Percentiles rank a stretch among this genome's conserved stretches.
Evolutionary conservation across 2,113 vertebrate genomes (phyloP).

Genomic region (Gnathonemus echidnorhynchus): DNA sequence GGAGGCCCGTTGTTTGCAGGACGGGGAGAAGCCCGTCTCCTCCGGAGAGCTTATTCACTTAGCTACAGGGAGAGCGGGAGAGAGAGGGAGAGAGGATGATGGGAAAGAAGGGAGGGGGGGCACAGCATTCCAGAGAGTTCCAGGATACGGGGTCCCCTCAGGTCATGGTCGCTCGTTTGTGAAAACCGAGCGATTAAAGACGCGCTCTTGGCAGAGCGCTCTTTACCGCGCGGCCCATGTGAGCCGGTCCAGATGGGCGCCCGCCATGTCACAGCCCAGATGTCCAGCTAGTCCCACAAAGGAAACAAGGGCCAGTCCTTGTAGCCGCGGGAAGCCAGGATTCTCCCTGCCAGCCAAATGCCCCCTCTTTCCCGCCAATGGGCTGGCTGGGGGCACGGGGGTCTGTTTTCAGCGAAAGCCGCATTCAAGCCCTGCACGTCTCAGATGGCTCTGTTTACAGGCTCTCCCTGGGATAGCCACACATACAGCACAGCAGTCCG

Average conservation of each 20-base stretch:
- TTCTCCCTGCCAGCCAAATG: slow-evolving; percentile 31
- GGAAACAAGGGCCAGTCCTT: slow-evolving; percentile 36
- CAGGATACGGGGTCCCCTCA: slow-evolving; percentile 66
- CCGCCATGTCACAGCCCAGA: slow-evolving; percentile 56
- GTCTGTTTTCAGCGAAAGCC: not conserved
- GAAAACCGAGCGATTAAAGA: slow-evolving; percentile 64
- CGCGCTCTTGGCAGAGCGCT: slow-evolving; percentile 49
- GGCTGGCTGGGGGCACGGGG: not conserved
- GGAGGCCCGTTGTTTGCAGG: slow-evolving; percentile 56
- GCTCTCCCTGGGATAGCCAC: not conserved
- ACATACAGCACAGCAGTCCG: not conserved
- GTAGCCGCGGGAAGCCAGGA: slow-evolving; percentile 31
- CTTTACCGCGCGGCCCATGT: slow-evolving; percentile 32
- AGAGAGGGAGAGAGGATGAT: not conserved
- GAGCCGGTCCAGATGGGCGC: slow-evolving; percentile 55
- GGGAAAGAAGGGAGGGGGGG: slow-evolving; percentile 48
- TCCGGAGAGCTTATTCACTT: slow-evolving; percentile 11
- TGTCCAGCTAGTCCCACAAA: slow-evolving; percentile 54
- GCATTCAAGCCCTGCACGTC: not conserved
- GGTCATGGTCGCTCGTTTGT: slow-evolving; percentile 44
- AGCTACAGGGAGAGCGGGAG: slow-evolving; percentile 12
- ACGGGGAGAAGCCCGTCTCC: slow-evolving; percentile 58
- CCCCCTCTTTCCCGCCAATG: slow-evolving; percentile 15
- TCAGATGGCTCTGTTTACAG: not conserved
- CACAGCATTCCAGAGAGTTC: slow-evolving; percentile 48